Conservation (phyloP, 2,888 invertebrate genomes). For the Theristus sp. region DNA sequence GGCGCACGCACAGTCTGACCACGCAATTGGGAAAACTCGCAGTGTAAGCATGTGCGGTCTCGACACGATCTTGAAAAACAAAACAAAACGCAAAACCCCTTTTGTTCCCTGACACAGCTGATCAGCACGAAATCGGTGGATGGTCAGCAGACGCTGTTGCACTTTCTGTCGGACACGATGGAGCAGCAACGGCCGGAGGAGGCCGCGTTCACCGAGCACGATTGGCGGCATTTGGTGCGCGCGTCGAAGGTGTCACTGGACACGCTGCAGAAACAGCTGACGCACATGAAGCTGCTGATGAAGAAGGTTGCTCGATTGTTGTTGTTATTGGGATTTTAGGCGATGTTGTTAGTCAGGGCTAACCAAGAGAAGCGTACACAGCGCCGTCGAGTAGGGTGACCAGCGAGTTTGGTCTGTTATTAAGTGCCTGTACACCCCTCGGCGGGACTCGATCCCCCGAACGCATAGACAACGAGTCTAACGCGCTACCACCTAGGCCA, state of each 20-base stretch:
- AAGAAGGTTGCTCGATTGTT: constrained; percentile 14
- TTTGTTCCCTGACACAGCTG: constrained; percentile 27
- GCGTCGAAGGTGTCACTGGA: constrained; percentile 47
- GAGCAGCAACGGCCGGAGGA: constrained; percentile 58
- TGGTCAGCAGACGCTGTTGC: constrained; percentile 73
- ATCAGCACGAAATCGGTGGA: constrained; percentile 58
- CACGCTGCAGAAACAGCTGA: constrained; percentile 31
- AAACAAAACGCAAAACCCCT: too few species aligned
- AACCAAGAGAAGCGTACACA: too few species aligned
- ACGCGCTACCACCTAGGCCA: too few species aligned
- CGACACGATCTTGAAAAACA: not conserved
- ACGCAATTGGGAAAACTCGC: not conserved
- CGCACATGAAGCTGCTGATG: constrained; percentile 10
- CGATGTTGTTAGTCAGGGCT: too few species aligned
- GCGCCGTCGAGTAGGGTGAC: too few species aligned
- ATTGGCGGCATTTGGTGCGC: constrained; percentile 69
- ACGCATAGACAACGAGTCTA: too few species aligned
- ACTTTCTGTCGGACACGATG: constrained; percentile 69
- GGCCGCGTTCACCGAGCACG: constrained; percentile 63
- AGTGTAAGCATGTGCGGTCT: not conserved
- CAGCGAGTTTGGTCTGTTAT: too few species aligned
- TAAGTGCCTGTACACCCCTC: too few species aligned
- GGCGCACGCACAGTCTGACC: not conserved
- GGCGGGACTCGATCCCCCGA: too few species aligned
- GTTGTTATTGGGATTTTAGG: too few species aligned